Percentiles rank a stretch among this genome's conserved stretches.
phyloP scores from a whole-genome alignment of 2,113 vertebrate species.

The Gallinago paraguaiae region DNA sequence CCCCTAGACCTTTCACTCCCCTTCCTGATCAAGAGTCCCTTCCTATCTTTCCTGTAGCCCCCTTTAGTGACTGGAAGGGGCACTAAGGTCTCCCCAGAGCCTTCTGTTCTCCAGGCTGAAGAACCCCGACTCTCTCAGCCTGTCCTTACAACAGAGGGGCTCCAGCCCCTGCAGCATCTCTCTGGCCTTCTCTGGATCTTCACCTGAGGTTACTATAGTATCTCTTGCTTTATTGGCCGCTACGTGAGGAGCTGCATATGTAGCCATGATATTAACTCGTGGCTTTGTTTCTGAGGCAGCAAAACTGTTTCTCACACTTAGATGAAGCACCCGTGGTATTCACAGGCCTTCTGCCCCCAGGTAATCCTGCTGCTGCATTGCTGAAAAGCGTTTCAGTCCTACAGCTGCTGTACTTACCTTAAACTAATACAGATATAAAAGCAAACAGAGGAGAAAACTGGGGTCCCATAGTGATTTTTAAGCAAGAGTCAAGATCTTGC shows the following conservation, averaged over 20 bases:
- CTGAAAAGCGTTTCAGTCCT: neutral
- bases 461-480: neutral
- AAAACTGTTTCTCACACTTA: neutral
- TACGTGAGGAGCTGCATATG: rapidly evolving
- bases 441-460: neutral
- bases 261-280: rapidly evolving
- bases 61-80: neutral
- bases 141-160: neutral
- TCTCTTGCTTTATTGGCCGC: rapidly evolving
- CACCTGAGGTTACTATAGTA: rapidly evolving
- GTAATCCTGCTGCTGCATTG: neutral
- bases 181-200: neutral
- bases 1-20: neutral
- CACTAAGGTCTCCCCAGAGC: neutral
- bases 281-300: neutral
- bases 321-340: rapidly evolving
- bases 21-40: neutral
- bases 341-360: neutral
- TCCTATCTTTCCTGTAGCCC: neutral
- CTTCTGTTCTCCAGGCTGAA: neutral
- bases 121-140: neutral
- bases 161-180: neutral
- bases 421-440: neutral
- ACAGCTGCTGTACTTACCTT: neutral
- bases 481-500: neutral